Base-by-base conservation (phyloP, 2,113 vertebrate species). In the Psophia crepitans region DNA sequence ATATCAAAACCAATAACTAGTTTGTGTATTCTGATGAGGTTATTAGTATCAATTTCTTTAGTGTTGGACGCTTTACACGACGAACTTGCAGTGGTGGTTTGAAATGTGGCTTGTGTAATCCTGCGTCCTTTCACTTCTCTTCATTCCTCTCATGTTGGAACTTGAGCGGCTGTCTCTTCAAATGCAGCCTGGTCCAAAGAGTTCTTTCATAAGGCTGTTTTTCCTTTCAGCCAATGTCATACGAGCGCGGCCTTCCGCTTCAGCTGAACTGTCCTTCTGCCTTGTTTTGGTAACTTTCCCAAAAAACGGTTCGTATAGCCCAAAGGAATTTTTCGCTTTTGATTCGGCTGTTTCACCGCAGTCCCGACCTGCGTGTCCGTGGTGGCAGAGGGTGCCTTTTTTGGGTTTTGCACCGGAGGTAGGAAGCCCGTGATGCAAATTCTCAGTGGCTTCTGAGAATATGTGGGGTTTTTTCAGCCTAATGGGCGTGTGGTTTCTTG, bases 361-460 rank as follows among this genome's bases (percentile, higher is more conserved):
- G 23, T 44, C 43, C 49, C 10, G 54, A 14, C 39, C 37, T 10
- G 33, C 8, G 2, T 26, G 15, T 1, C 43, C 68, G 2, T 6
- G 21, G 21, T 33, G 64, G 43, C 54, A 24, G 4, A 9, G 22
- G 23, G 12, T 48, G 12, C 63, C 44, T 5, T 57, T 21, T 30
- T 3, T 24, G 48, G 27, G 2, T 26, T 39, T 80, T 28, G 51
- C n/a, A 3, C 89, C 77, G 2, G 87, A 30, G 2, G 92, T 80
- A 6, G 97, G 98, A 6, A 96, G 95, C 24, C 97, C 97, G 0
- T 76, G 79, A 27, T 98, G 98, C 86, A 99, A 90, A 92, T 98
- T 98, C 75, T 97, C 94, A 2, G 27, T 80, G 5, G 94, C 93
- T 64, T 97, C 97, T 30, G 97, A 96, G 90, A 98, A 97, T 1